A percentile compares a stretch with the other conserved stretches of the same genome.
These are phyloP conservation scores for Euglossa dilemma DNA, from an alignment of 1,140 invertebrate genomes.

Conservation along the genomic window DNA sequence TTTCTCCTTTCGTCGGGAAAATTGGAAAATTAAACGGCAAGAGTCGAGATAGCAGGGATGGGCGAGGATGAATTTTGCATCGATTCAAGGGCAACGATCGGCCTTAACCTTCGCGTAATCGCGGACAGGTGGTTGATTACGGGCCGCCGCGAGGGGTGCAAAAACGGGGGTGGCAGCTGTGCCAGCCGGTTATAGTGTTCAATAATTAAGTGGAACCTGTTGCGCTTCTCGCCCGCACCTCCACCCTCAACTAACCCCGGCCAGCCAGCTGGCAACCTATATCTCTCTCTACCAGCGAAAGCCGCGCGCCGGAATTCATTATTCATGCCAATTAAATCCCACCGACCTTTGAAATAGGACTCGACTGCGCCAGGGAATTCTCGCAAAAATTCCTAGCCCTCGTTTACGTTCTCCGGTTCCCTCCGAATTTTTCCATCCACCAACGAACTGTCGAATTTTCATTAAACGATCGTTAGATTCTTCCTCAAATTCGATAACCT, in stretches of 20 bases:
- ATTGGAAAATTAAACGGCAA: neutral
- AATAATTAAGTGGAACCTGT: slow-evolving; percentile 83
- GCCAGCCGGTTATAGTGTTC: slow-evolving; percentile 76
- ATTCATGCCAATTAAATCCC: slow-evolving; percentile 77
- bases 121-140: slow-evolving; percentile 72
- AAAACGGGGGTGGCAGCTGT: slow-evolving; percentile 65
- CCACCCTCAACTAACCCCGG: slow-evolving; percentile 63
- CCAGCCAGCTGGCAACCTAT: slow-evolving; percentile 45
- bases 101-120: slow-evolving; percentile 66
- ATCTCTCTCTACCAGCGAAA: slow-evolving; percentile 30
- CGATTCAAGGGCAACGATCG: slow-evolving; percentile 48
- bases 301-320: slow-evolving; percentile 68
- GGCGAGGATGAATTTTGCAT: slow-evolving; percentile 12
- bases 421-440: no score
- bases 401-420: no score
- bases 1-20: no score
- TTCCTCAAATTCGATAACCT: no score
- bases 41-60: no score
- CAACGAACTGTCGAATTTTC: neutral
- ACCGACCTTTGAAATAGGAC: slow-evolving; percentile 15
- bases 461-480: no score
- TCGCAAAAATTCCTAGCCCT: neutral
- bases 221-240: slow-evolving; percentile 76
- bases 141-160: slow-evolving; percentile 58
- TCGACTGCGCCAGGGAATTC: neutral